These are phyloP conservation scores for Rhodinocichla rosea DNA, from an alignment of 2,113 vertebrate genomes.

Conservation along the genomic window DNA sequence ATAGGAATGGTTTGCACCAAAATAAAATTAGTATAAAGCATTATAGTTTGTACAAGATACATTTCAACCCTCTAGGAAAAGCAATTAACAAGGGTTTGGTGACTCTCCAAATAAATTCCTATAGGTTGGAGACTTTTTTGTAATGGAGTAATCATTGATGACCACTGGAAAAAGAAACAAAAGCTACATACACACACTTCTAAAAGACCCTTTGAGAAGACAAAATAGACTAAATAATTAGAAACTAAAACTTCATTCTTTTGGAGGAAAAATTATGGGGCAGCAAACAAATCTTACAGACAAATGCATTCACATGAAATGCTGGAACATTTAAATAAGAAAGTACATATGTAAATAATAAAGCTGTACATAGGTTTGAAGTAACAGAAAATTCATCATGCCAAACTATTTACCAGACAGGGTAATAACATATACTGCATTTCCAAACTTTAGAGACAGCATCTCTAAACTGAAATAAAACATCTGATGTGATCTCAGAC, in stretches of 20 bases:
- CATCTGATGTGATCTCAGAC: conserved; percentile 46
- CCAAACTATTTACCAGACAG: conserved; percentile 10
- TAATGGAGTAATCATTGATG: neutral
- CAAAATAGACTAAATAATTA: neutral
- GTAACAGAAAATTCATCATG: conserved; percentile 12
- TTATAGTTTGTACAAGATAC: neutral
- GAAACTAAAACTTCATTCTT: neutral
- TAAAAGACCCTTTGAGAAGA: neutral
- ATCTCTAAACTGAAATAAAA: conserved; percentile 36
- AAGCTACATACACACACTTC: neutral
- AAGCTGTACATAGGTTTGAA: neutral
- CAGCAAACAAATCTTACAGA: neutral
- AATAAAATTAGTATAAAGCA: neutral
- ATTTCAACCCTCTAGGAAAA: neutral
- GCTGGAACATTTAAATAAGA: neutral
- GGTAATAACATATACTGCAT: neutral
- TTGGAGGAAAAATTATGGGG: neutral
- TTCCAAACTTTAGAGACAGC: conserved; percentile 37
- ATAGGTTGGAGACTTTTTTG: neutral
- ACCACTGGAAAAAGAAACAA: neutral
- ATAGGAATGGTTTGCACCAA: neutral
- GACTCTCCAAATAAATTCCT: neutral
- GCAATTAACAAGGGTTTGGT: neutral
- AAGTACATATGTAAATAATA: conserved; percentile 19
- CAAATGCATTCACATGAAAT: neutral